Evolutionary conservation across 2,888 invertebrate genomes (phyloP).

Genomic region (Diarsia dahlii): DNA sequence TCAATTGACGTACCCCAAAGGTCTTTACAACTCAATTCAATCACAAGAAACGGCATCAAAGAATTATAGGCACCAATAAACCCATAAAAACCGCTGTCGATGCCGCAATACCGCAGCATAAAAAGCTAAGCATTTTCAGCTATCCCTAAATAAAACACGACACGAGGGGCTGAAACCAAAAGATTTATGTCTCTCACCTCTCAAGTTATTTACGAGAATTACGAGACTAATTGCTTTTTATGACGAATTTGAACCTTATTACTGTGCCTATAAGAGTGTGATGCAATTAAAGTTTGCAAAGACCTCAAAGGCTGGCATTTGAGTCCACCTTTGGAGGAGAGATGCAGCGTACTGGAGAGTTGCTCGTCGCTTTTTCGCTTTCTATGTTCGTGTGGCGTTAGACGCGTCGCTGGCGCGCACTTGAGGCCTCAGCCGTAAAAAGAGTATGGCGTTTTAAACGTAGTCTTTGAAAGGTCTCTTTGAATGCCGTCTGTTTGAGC

Average conservation of each 20-base stretch:
- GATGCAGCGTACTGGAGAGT: constrained; percentile 55
- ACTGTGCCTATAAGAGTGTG: constrained; percentile 56
- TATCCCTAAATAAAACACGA: constrained; percentile 72
- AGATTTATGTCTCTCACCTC: constrained; percentile 77
- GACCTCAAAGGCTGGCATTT: constrained; percentile 66
- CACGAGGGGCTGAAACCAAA: constrained; percentile 70
- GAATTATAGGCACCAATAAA: constrained; percentile 68
- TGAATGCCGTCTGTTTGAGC: constrained; percentile 48
- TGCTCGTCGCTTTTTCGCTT: constrained; percentile 49
- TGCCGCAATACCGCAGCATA: constrained; percentile 67
- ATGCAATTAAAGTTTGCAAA: constrained; percentile 65
- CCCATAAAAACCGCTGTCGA: constrained; percentile 61
- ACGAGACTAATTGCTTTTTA: constrained; percentile 73
- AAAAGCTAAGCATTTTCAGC: constrained; percentile 72
- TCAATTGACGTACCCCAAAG: constrained; percentile 60
- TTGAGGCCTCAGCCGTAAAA: constrained; percentile 35
- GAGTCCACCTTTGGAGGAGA: constrained; percentile 49
- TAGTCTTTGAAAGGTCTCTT: constrained; percentile 49
- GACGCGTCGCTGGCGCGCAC: constrained; percentile 42
- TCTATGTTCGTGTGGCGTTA: constrained; percentile 42
- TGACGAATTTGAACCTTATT: constrained; percentile 69
- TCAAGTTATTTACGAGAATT: constrained; percentile 73
- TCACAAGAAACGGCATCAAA: constrained; percentile 65
- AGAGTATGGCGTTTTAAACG: constrained; percentile 43
- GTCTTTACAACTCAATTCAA: constrained; percentile 66